Conservation (phyloP, 2,797 vertebrate species). For the Onychomys arenicola region DNA sequence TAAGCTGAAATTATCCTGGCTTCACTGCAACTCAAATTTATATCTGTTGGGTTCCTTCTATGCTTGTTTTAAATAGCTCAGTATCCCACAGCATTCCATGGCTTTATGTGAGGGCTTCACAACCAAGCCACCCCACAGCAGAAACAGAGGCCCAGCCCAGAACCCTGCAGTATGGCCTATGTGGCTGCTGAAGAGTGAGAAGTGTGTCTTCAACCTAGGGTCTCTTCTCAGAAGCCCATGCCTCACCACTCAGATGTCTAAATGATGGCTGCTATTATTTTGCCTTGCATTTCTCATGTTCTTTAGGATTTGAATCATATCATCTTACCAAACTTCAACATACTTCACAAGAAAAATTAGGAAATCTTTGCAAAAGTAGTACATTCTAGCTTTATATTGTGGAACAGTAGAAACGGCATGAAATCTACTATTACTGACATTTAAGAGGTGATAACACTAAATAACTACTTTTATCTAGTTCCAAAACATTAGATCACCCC, state of each 20-base stretch:
- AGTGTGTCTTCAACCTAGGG: background rate
- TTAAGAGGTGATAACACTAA: background rate
- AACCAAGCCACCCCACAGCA: background rate
- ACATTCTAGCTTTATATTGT: background rate
- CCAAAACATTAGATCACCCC: background rate
- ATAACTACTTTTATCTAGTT: background rate
- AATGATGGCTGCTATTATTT: background rate
- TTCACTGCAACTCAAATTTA: conserved; percentile 66
- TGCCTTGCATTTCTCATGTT: background rate
- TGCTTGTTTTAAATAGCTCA: conserved; percentile 52
- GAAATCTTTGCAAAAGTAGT: conserved; percentile 31
- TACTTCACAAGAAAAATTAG: conserved; percentile 38
- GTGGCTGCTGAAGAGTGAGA: background rate
- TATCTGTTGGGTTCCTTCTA: conserved; percentile 62
- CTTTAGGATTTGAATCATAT: background rate
- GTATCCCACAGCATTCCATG: conserved; percentile 3
- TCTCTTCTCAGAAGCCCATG: background rate
- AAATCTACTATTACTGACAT: background rate
- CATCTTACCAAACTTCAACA: conserved; percentile 4
- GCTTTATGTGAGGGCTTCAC: conserved; percentile 16
- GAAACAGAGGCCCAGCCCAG: background rate
- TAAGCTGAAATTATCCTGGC: conserved; percentile 69
- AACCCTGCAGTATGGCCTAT: background rate
- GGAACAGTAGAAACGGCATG: conserved; percentile 12
- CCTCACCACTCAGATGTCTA: background rate